A percentile compares a stretch with the other conserved stretches of the same genome.
phyloP scores from a whole-genome alignment of 2,797 vertebrate genomes.

The Chromobotia macracanthus region DNA sequence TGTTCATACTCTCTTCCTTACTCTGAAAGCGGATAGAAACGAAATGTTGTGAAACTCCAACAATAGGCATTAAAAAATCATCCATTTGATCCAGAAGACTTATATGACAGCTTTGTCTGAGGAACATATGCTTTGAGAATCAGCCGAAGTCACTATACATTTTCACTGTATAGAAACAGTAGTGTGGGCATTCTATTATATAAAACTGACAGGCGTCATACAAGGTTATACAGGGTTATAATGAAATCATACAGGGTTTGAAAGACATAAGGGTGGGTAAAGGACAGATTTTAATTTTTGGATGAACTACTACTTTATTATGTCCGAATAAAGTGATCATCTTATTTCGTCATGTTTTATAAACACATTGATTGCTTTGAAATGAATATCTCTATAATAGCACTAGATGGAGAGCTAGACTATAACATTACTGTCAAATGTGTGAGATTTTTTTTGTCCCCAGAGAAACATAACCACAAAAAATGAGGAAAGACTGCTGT shows the following conservation, averaged over 20 bases:
- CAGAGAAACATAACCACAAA: conserved; percentile 30
- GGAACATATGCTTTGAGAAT: too few relatives aligned
- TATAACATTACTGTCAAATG: conserved; percentile 6
- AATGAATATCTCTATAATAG: neutral
- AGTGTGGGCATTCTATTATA: neutral
- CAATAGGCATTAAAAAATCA: too few relatives aligned
- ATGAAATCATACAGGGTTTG: neutral
- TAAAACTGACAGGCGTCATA: too few relatives aligned
- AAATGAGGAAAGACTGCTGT: conserved; percentile 44
- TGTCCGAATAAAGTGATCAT: neutral
- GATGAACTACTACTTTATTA: neutral
- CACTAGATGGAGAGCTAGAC: neutral
- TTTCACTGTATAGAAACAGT: neutral
- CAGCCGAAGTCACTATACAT: too few relatives aligned
- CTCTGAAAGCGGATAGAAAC: too few relatives aligned
- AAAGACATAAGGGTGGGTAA: neutral
- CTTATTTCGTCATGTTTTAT: neutral
- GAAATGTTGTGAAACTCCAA: too few relatives aligned
- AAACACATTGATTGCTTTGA: neutral
- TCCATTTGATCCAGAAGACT: too few relatives aligned
- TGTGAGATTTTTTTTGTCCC: neutral
- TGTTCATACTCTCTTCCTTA: too few relatives aligned
- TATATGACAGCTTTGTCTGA: too few relatives aligned
- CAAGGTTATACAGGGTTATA: neutral
- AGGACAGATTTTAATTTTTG: neutral